These are phyloP conservation scores for Gymnodraco acuticeps DNA, from an alignment of 2,797 vertebrate genomes.

Conservation along the genomic window DNA sequence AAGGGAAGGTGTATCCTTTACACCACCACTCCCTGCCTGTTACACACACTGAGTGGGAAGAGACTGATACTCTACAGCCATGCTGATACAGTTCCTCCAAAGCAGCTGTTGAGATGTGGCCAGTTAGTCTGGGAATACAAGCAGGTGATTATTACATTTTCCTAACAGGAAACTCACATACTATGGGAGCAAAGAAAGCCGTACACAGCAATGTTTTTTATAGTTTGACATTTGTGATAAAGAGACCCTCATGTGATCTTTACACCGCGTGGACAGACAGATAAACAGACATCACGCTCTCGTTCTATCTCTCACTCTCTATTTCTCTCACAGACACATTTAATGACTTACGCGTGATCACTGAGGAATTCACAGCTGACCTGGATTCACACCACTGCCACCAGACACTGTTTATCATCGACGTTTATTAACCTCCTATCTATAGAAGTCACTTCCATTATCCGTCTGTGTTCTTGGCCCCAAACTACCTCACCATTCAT, in stretches of 20 bases:
- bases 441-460: conserved; percentile 24
- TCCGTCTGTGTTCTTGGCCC: conserved; percentile 2
- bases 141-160: conserved; percentile 47
- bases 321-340: background rate
- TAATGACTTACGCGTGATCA: conserved; percentile 19
- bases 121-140: conserved; percentile 15
- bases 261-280: background rate
- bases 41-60: conserved; percentile 43
- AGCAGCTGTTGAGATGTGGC: conserved; percentile 65
- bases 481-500: background rate
- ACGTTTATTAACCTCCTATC: conserved; percentile 34
- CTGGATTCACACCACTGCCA: conserved; percentile 26
- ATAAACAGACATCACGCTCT: conserved; percentile 8
- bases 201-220: conserved; percentile 28
- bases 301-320: background rate
- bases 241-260: background rate
- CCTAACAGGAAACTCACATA: conserved; percentile 33
- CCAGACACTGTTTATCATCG: conserved; percentile 25
- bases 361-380: conserved; percentile 38
- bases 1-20: conserved; percentile 76
- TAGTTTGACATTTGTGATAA: conserved; percentile 37
- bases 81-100: conserved; percentile 16
- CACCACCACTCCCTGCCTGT: conserved; percentile 54
- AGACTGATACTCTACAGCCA: conserved; percentile 24
- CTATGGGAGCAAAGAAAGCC: background rate